Conservation (phyloP, 30 jellyfish, hydroid and myxozoan species). For the Cassiopea andromeda region DNA sequence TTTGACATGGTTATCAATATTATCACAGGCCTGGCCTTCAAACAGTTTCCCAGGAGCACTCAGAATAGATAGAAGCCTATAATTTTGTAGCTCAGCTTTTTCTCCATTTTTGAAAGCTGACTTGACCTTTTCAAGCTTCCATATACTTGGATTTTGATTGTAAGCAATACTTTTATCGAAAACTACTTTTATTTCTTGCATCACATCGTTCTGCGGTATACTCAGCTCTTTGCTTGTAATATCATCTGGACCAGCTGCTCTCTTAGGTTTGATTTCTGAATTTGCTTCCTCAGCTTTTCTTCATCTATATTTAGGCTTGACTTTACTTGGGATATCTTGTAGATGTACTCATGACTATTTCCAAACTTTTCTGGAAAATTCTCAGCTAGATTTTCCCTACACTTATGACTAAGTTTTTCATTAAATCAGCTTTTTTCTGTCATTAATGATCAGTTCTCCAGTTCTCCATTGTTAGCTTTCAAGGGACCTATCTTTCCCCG, state of each 20-base stretch:
- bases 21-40: constrained; percentile 48
- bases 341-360: constrained; percentile 27
- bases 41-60: constrained; percentile 70
- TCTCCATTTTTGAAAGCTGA: constrained; percentile 60
- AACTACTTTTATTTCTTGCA: constrained; percentile 26
- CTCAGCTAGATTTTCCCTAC: constrained; percentile 60
- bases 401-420: constrained; percentile 51
- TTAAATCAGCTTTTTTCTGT: constrained; percentile 48
- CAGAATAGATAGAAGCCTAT: constrained; percentile 59
- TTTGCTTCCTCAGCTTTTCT: constrained; percentile 20
- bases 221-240: constrained; percentile 49
- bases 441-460: constrained; percentile 15
- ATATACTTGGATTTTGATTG: constrained; percentile 39
- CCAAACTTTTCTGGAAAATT: constrained; percentile 12
- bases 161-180: constrained; percentile 40
- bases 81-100: constrained; percentile 39
- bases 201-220: constrained; percentile 38
- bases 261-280: constrained; percentile 41
- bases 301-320: constrained; percentile 13
- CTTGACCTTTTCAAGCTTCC: constrained; percentile 60
- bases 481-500: constrained; percentile 50
- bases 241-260: constrained; percentile 47
- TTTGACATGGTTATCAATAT: constrained; percentile 32
- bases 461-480: constrained; percentile 20
- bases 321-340: constrained; percentile 66